Evolutionary conservation across 2,888 invertebrate species (phyloP), one percentile per base, ranked within the genome.

Genomic region (Agrochola macilenta): DNA sequence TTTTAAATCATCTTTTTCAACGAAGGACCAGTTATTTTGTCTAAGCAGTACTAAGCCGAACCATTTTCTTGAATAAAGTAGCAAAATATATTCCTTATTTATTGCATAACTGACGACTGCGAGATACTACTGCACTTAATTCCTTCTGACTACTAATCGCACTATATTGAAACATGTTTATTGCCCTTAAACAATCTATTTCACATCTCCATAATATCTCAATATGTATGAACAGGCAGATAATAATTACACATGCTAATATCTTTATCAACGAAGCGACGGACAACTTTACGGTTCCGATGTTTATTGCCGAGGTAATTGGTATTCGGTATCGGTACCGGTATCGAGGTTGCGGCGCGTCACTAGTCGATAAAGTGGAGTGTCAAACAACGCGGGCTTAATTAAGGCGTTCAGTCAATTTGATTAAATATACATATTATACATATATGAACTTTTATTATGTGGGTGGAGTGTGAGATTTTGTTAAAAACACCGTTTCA

Each of bases 201-300:
- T 74, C 39, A 69, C 60, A 84, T 85, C 66, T 60, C 65, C 75
- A 72, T 79, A 84, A 82, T 76, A 82, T 82, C 76, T 82, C 74
- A 85, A 85, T 84, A 76, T 65, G 74, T 81, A 84, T 77, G 80
- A 83, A 63, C 69, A 78, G 39, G 26, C 61, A 20, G 82, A 81
- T 79, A 79, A 85, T 85, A 87, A 88, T 88, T 88, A 88, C 82
- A 79, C 78, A 88, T 87, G 87, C 81, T 87, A 88, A 88, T 88
- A 82, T 81, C 81, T 84, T 85, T 88, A 88, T 88, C 88, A 77
- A 77, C 60, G 63, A 65, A 57, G 60, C 70, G 76, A 84, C 69
- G 49, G 70, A 65, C 76, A 77, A 75, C 79, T 85, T 88, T 83
- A 88, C 81, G 78, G 84, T 86, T 79, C 69, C 66, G 43, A 79